Evolutionary conservation across 2,888 invertebrate species (phyloP).

Genomic region (Vesta saturnalis): DNA sequence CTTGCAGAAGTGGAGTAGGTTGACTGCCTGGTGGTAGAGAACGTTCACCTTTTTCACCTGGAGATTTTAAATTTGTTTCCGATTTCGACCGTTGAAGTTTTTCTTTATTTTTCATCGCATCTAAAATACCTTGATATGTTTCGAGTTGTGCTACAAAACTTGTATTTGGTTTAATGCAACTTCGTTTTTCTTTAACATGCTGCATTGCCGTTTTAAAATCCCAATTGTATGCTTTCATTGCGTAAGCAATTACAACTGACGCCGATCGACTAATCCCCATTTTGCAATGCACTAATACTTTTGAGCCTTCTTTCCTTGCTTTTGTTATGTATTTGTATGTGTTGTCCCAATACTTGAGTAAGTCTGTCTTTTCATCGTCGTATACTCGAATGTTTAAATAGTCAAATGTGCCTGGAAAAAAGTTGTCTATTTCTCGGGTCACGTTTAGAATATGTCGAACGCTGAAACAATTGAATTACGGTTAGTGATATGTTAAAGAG

Average conservation of each 20-base stretch:
- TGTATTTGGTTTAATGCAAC: conserved; percentile 95
- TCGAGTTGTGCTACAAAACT: conserved; percentile 94
- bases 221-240: conserved; percentile 98
- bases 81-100: conserved; percentile 93
- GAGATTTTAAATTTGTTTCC: conserved; percentile 86
- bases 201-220: conserved; percentile 87
- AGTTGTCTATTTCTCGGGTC: conserved; percentile 98
- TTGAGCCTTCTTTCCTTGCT: conserved; percentile 89
- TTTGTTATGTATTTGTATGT: conserved; percentile 96
- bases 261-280: conserved; percentile 99
- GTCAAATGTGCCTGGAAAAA: conserved; percentile 96
- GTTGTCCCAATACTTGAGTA: conserved; percentile 97
- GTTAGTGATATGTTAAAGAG: no score
- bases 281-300: conserved; percentile 98
- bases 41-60: conserved; percentile 67
- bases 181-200: conserved; percentile 90
- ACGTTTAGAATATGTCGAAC: conserved; percentile 97
- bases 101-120: conserved; percentile 96
- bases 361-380: conserved; percentile 96
- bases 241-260: conserved; percentile 97
- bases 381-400: conserved; percentile 97
- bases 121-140: conserved; percentile 93
- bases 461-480: conserved; percentile 66
- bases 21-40: conserved; percentile 67
- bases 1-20: conserved; percentile 70